These are phyloP conservation scores for Engraulis encrasicolus DNA, from an alignment of 2,113 vertebrate genomes.

Conservation along the genomic window DNA sequence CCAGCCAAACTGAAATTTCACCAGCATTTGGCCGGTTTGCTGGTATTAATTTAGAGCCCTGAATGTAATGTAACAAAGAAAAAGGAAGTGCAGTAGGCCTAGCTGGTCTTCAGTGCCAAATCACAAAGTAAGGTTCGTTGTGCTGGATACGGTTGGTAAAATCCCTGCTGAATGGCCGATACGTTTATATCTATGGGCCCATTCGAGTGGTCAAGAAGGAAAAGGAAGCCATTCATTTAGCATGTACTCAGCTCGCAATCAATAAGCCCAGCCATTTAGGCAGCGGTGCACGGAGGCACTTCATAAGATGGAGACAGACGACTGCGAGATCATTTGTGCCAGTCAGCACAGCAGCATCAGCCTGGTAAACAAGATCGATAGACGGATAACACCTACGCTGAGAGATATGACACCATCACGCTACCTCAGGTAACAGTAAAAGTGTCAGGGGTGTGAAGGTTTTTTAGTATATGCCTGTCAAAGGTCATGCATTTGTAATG, in stretches of 20 bases:
- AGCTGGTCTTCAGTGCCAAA: not conserved
- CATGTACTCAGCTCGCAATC: not conserved
- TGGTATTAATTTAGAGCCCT: too few species aligned
- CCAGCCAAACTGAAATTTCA: too few species aligned
- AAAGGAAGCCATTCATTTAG: not conserved
- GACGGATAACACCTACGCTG: not conserved
- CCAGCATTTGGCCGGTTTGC: too few species aligned
- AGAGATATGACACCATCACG: not conserved
- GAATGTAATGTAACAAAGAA: too few species aligned
- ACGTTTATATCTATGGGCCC: not conserved
- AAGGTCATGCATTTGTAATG: not conserved
- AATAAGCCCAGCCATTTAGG: not conserved
- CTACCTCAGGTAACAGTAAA: not conserved
- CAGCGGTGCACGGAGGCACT: not conserved
- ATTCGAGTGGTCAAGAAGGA: not conserved
- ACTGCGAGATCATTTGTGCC: not conserved
- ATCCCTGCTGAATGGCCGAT: not conserved
- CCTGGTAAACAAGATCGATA: not conserved
- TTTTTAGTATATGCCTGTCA: not conserved
- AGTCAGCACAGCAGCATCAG: not conserved
- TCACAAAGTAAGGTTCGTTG: not conserved
- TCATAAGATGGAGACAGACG: conserved; percentile 6
- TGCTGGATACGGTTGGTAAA: not conserved
- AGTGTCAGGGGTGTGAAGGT: not conserved
- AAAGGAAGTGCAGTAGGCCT: too few species aligned